Evolutionary conservation across 2,113 vertebrate genomes (phyloP).

Genomic region (Tonatia bakeri): DNA sequence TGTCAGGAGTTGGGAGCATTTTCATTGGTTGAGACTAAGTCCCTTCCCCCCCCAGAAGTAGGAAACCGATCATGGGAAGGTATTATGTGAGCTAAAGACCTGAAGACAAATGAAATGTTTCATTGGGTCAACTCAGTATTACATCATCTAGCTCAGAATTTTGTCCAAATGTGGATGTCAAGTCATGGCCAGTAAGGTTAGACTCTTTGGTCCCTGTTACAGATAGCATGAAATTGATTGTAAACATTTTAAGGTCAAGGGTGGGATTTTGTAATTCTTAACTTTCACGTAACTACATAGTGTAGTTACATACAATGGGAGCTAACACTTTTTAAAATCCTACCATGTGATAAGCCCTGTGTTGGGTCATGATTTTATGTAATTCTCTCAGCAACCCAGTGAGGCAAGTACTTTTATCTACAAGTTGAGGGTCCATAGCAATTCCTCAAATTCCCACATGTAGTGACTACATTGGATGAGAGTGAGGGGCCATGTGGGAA

Average conservation of each 20-base stretch:
- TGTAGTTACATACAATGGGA: background rate
- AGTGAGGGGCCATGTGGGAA: background rate
- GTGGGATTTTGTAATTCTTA: background rate
- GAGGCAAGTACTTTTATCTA: background rate
- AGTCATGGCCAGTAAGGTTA: background rate
- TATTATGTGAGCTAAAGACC: background rate
- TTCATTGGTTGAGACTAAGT: background rate
- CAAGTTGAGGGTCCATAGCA: background rate
- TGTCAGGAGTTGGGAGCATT: background rate
- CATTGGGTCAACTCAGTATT: background rate
- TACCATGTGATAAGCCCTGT: background rate
- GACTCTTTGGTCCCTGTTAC: background rate
- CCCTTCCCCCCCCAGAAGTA: background rate
- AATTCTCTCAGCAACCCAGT: background rate
- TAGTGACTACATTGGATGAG: background rate
- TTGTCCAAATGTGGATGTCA: background rate
- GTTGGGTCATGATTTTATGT: background rate
- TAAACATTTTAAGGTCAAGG: background rate
- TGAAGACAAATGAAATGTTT: background rate
- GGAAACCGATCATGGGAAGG: background rate
- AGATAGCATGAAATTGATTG: background rate
- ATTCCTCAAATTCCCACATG: background rate
- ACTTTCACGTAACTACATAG: background rate
- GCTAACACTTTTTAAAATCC: background rate
- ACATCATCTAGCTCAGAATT: background rate